Evolutionary conservation across 2,113 vertebrate genomes (phyloP), one percentile per base, ranked within the genome.

Genomic region (Rafetus swinhoei): DNA sequence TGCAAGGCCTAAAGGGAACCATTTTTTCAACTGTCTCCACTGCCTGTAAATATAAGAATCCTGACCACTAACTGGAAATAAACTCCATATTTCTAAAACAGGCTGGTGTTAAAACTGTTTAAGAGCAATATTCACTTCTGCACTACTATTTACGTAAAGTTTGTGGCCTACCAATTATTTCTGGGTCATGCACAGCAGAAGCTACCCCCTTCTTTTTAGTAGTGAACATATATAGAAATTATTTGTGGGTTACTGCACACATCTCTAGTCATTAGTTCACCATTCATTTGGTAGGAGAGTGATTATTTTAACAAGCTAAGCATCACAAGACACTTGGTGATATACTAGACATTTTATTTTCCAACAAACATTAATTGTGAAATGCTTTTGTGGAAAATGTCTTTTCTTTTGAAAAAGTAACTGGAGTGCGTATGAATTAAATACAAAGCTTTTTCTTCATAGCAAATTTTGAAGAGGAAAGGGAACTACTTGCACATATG

Each of bases 251-350:
- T 93, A 96, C 87, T 94, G 94, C 94, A 95, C 96, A 96, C 92
- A 96, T 95, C 95, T 93, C 89, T 89, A 92, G 79, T 90, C 93
- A 95, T 97, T 96, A 96, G 94, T 79, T 84, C 62, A 82, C 35
- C 0, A 0, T 65, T 95, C 83, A 74, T 90, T 95, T 93, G 85
- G 84, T 53, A 87, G 85, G 57, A 85, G 56, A 53, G 57, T 96
- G 85, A 96, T 96, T 95, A 92, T 55, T 82, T 89, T 95, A 97
- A 95, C 72, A 94, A 94, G 54, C 59, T 52, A 87, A 84, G 52
- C 85, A 86, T 52, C 72, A 76, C 22, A 69, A 76, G 45, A 92
- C 52, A 85, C 24, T 79, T 84, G 74, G 22, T 79, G 3, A 88
- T 18, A 6, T 16, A 79, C 6, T 29, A 5, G 5, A 9, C 1